Conservation (phyloP, 2,888 invertebrate genomes). For the Athripsodes cinereus region DNA sequence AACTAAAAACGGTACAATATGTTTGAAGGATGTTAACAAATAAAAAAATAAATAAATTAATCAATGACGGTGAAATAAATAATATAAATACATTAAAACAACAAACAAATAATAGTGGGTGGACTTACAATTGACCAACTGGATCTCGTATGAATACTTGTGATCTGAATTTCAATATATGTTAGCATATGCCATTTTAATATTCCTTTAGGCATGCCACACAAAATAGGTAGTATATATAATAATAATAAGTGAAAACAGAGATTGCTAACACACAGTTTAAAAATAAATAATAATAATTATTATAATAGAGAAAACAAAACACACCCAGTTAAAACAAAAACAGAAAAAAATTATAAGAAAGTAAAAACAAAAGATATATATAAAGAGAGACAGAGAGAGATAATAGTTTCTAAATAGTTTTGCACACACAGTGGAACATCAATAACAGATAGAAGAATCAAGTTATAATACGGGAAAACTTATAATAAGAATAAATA, state of each 20-base stretch:
- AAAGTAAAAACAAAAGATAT: background rate
- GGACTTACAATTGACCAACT: background rate
- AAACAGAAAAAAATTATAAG: slow-evolving; percentile 7
- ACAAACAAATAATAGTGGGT: background rate
- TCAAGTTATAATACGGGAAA: background rate
- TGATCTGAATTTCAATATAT: background rate
- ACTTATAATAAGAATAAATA: too few species aligned
- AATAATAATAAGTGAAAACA: background rate
- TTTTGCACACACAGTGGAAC: background rate
- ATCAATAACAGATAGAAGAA: background rate
- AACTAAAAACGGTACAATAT: too few species aligned
- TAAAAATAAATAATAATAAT: slow-evolving; percentile 1
- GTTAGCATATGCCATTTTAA: slow-evolving; percentile 17
- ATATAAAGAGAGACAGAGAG: slow-evolving; percentile 6
- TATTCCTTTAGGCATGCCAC: slow-evolving; percentile 15
- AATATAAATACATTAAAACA: background rate
- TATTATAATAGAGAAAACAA: slow-evolving; percentile 12
- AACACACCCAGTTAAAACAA: slow-evolving; percentile 10
- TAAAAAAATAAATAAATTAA: too few species aligned
- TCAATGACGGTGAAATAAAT: too few species aligned
- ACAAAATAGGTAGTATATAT: too few species aligned
- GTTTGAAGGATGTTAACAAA: too few species aligned
- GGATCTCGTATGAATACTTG: background rate
- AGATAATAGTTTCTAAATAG: background rate
- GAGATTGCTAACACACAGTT: slow-evolving; percentile 6